These are phyloP conservation scores for Psammodynastes pulverulentus DNA, from an alignment of 2,113 vertebrate species.

Conservation along the genomic window DNA sequence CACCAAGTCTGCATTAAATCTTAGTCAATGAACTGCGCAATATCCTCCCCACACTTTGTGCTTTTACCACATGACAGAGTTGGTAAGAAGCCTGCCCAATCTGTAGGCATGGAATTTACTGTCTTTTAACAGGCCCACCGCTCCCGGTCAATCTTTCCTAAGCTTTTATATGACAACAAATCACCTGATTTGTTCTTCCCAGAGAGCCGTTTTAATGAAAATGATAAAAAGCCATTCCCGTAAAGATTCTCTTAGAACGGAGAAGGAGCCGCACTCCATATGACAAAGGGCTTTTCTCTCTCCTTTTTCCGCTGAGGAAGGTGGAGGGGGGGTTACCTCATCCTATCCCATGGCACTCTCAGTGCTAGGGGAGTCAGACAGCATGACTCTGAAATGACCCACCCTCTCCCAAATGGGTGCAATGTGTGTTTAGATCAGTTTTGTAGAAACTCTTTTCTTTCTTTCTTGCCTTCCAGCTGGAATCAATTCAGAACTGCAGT, in stretches of 20 bases:
- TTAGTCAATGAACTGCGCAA: background rate
- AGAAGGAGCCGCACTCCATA: background rate
- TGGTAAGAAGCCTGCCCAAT: background rate
- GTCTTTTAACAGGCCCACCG: slow-evolving; percentile 1
- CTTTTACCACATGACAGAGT: background rate
- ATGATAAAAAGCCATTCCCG: slow-evolving; percentile 26
- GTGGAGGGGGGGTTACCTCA: background rate
- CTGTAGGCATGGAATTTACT: slow-evolving; percentile 9
- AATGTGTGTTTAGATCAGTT: background rate
- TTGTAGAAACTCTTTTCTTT: background rate
- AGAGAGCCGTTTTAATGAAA: slow-evolving; percentile 16
- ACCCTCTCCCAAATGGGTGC: slow-evolving; percentile 6
- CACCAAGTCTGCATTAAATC: background rate
- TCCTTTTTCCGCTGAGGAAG: background rate
- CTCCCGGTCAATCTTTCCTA: slow-evolving; percentile 22
- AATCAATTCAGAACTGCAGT: background rate
- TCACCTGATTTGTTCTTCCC: background rate
- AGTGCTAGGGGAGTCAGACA: background rate
- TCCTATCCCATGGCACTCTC: background rate
- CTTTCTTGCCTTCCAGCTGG: background rate
- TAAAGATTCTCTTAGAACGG: slow-evolving; percentile 20
- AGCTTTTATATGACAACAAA: background rate
- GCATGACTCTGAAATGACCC: background rate
- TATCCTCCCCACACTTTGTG: background rate
- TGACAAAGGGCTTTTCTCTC: background rate